phyloP scores from a whole-genome alignment of 2,113 vertebrate genomes.

The Sminthopsis crassicaudata region DNA sequence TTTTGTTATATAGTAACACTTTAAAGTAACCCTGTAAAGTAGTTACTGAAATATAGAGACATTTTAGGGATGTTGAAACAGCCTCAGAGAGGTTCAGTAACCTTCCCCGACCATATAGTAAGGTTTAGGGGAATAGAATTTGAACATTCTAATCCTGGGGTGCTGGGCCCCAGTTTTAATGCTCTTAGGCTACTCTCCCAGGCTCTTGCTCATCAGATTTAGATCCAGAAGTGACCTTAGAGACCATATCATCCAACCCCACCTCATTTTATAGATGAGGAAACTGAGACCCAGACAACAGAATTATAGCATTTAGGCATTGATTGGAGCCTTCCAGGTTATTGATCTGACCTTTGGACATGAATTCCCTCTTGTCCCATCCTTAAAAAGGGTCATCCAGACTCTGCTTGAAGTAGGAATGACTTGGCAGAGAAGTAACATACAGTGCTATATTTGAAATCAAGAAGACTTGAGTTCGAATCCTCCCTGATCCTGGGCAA shows the following conservation, averaged over 20 bases:
- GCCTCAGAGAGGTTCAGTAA: not conserved
- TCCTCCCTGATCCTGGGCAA: not conserved
- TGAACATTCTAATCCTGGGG: not conserved
- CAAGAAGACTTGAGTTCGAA: not conserved
- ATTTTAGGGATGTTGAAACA: not conserved
- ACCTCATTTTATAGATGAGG: not conserved
- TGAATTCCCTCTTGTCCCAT: not conserved
- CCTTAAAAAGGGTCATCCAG: not conserved
- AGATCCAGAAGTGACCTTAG: not conserved
- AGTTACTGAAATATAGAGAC: not conserved
- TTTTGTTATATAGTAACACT: not conserved
- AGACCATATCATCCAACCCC: not conserved
- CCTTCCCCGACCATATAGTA: not conserved
- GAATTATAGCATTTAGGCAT: not conserved
- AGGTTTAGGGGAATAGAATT: not conserved
- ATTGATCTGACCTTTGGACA: not conserved
- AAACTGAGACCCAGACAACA: not conserved
- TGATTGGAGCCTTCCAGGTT: not conserved
- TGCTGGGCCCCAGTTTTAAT: not conserved
- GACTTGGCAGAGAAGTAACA: not conserved
- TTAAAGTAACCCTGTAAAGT: not conserved
- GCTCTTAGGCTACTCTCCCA: not conserved
- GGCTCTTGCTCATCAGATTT: not conserved
- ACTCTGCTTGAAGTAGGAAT: not conserved
- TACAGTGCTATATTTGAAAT: not conserved